Conservation (phyloP, 2,888 invertebrate genomes). For the Gymnosoma rotundatum region DNA sequence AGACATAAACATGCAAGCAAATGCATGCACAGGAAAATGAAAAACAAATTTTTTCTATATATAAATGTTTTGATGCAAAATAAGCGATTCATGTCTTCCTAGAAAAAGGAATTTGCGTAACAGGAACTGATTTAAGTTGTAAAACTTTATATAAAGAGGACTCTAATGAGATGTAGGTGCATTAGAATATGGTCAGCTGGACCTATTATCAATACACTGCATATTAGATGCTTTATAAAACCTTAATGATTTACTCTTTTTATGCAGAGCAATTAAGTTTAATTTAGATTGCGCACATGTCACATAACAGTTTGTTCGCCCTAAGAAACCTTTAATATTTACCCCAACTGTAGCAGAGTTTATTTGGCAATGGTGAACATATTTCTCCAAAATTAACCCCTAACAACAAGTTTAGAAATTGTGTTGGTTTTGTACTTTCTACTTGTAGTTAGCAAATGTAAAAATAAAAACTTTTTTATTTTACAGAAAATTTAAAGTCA, state of each 20-base stretch:
- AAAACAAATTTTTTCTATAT: neutral
- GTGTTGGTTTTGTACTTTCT: neutral
- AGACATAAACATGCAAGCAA: neutral
- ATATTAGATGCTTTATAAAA: too few relatives aligned
- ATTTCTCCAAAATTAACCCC: neutral
- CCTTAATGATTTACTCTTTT: too few relatives aligned
- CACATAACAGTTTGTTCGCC: too few relatives aligned
- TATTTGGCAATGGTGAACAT: neutral
- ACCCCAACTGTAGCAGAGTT: neutral
- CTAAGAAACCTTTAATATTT: neutral
- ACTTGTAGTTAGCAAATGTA: neutral
- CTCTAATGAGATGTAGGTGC: too few relatives aligned
- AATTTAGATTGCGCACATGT: too few relatives aligned
- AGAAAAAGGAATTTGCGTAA: too few relatives aligned
- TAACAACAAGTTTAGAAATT: neutral
- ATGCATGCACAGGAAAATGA: neutral
- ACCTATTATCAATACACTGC: too few relatives aligned
- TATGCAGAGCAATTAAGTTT: too few relatives aligned
- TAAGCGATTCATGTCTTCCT: too few relatives aligned
- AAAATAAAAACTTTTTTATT: slow-evolving; percentile 18
- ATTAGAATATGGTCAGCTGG: too few relatives aligned
- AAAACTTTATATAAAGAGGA: too few relatives aligned
- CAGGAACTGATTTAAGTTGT: too few relatives aligned
- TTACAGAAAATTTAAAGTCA: neutral
- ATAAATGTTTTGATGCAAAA: neutral